Conservation (phyloP, 1,140 invertebrate genomes). For the Brachionus asplanchnoidis region DNA sequence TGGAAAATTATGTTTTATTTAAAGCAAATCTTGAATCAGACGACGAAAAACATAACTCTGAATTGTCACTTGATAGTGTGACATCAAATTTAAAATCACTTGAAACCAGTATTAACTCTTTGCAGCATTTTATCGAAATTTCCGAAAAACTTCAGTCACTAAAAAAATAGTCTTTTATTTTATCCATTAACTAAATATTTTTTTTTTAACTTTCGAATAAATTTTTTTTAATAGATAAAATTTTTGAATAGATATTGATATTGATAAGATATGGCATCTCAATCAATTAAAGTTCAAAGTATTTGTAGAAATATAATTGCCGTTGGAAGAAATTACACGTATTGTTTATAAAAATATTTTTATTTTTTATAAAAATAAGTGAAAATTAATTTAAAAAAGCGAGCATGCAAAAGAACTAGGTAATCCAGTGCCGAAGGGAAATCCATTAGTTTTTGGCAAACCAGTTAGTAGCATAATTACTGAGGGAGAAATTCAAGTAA, state of each 20-base stretch:
- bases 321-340: slow-evolving; percentile 38
- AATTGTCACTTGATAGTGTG: not conserved
- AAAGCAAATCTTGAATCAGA: not conserved
- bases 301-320: slow-evolving; percentile 41
- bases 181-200: not conserved
- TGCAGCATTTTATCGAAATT: slow-evolving; percentile 29
- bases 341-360: not conserved
- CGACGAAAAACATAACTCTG: not conserved
- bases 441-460: slow-evolving; percentile 27
- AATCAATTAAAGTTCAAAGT: slow-evolving; percentile 1
- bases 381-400: not conserved
- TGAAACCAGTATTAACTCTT: not conserved
- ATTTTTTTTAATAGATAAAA: not conserved
- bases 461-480: slow-evolving; percentile 36
- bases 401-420: slow-evolving; percentile 41
- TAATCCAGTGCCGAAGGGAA: not conserved
- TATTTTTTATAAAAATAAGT: not conserved
- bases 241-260: not conserved
- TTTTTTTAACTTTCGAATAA: not conserved
- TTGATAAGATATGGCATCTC: not conserved
- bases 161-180: slow-evolving; percentile 4
- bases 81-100: not conserved
- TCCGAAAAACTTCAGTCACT: not conserved
- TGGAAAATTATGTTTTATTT: slow-evolving; percentile 2
- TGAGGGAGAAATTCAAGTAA: slow-evolving; percentile 31